Conservation (phyloP, 2,888 invertebrate genomes). For the Cataglyphis rosenhaueri region DNA sequence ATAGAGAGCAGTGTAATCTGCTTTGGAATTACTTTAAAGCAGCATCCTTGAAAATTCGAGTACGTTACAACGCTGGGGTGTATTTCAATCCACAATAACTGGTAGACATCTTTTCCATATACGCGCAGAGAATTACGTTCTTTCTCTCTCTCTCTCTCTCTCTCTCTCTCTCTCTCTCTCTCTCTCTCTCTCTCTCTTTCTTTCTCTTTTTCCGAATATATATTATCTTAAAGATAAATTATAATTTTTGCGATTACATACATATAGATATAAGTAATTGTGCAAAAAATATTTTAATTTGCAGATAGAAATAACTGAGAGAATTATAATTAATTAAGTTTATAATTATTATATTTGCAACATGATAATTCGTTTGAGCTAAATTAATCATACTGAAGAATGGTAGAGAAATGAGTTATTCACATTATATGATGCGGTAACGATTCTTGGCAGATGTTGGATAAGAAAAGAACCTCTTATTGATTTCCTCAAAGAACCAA, state of each 20-base stretch:
- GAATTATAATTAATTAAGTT: not conserved
- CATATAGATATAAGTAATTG: not conserved
- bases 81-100: constrained; percentile 29
- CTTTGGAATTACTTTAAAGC: constrained; percentile 69
- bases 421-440: not conserved
- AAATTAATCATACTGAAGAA: not conserved
- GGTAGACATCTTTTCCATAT: not conserved
- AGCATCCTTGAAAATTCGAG: constrained; percentile 57
- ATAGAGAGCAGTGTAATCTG: constrained; percentile 65
- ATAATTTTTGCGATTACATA: not conserved
- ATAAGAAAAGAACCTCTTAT: not conserved
- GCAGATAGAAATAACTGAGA: not conserved
- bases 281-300: constrained; percentile 8
- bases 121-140: not conserved
- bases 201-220: not conserved
- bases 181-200: not conserved
- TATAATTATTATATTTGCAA: not conserved
- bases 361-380: not conserved
- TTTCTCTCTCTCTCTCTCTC: not conserved
- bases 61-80: constrained; percentile 11
- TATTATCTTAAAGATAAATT: constrained; percentile 1
- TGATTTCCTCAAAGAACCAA: constrained; percentile 1
- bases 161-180: not conserved
- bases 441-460: not conserved
- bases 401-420: not conserved